Percentiles rank a stretch among this genome's conserved stretches.
These are phyloP conservation scores for Camelus dromedarius DNA, from an alignment of 2,113 vertebrate species.

Conservation along the genomic window DNA sequence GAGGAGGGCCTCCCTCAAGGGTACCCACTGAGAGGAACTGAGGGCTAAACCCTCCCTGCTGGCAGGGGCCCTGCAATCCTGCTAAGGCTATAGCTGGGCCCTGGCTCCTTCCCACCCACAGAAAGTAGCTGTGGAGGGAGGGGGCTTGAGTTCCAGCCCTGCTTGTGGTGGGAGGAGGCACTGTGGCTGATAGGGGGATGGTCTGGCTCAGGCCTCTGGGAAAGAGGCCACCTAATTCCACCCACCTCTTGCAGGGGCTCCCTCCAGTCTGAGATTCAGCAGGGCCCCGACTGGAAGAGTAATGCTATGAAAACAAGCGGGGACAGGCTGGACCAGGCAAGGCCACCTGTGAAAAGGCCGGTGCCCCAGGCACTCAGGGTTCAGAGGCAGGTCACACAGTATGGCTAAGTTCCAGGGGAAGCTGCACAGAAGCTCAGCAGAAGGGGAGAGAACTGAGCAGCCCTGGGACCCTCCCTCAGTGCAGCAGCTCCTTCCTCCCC, in stretches of 20 bases:
- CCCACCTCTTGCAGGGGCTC: background rate
- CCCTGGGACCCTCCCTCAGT: background rate
- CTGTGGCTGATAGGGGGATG: background rate
- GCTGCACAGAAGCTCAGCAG: conserved; percentile 52
- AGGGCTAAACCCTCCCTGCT: background rate
- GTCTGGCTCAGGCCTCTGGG: conserved; percentile 53
- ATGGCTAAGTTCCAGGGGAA: conserved; percentile 86
- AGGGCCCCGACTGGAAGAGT: conserved; percentile 51
- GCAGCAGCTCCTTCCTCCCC: conserved; percentile 63
- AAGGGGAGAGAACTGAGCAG: conserved; percentile 10
- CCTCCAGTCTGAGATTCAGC: conserved; percentile 39
- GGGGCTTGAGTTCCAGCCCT: conserved; percentile 29
- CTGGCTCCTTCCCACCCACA: conserved; percentile 33
- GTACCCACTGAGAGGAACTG: conserved; percentile 15
- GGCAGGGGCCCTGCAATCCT: conserved; percentile 5
- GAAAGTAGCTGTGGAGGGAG: conserved; percentile 59
- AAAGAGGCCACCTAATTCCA: conserved; percentile 41
- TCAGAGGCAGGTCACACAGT: conserved; percentile 82
- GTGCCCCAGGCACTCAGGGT: conserved; percentile 40
- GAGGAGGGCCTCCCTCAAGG: background rate
- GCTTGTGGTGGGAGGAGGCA: background rate
- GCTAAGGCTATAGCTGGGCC: conserved; percentile 38
- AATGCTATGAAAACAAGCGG: conserved; percentile 67
- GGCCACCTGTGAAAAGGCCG: conserved; percentile 55
- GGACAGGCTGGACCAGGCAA: conserved; percentile 10